Percentiles rank a stretch among this genome's conserved stretches.
Conservation (phyloP, 2,888 invertebrate species). For the Syritta pipiens region DNA sequence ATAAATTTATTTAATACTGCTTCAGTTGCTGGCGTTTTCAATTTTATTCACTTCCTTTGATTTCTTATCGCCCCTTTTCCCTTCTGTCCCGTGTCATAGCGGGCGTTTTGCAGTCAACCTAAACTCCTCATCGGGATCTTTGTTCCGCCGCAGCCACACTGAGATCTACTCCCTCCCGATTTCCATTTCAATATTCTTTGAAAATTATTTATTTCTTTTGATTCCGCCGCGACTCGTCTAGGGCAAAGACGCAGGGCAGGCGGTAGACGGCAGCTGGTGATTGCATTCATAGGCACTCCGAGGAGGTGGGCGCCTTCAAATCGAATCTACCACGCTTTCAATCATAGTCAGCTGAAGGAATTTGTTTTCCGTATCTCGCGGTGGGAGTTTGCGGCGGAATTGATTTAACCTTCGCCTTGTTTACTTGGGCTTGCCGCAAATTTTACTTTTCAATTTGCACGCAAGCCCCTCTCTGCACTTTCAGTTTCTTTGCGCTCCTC, state of each 20-base stretch:
- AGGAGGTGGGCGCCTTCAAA: slow-evolving; percentile 30
- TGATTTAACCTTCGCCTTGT: slow-evolving; percentile 59
- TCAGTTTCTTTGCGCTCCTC: slow-evolving; percentile 9
- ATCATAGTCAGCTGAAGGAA: slow-evolving; percentile 64
- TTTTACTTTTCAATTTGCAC: slow-evolving; percentile 53
- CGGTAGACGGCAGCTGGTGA: slow-evolving; percentile 32
- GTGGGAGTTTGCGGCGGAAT: slow-evolving; percentile 47
- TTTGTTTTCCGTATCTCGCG: slow-evolving; percentile 40
- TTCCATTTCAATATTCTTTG: slow-evolving; percentile 59
- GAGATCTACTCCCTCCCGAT: slow-evolving; percentile 39
- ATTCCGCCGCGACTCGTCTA: slow-evolving; percentile 18
- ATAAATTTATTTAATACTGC: slow-evolving; percentile 67
- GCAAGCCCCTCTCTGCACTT: slow-evolving; percentile 37
- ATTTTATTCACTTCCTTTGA: slow-evolving; percentile 63
- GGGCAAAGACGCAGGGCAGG: background rate
- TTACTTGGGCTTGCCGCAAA: slow-evolving; percentile 46
- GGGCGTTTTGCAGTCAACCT: slow-evolving; percentile 20
- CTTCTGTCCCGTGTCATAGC: background rate
- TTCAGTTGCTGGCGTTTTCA: slow-evolving; percentile 62
- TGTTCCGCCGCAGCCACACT: slow-evolving; percentile 34
- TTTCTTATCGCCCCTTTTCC: slow-evolving; percentile 13
- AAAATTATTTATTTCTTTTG: slow-evolving; percentile 65
- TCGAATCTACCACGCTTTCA: slow-evolving; percentile 58
- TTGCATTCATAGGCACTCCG: slow-evolving; percentile 53
- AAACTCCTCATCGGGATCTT: slow-evolving; percentile 39